Conservation (phyloP, 2,113 vertebrate species). For the Suncus etruscus region DNA sequence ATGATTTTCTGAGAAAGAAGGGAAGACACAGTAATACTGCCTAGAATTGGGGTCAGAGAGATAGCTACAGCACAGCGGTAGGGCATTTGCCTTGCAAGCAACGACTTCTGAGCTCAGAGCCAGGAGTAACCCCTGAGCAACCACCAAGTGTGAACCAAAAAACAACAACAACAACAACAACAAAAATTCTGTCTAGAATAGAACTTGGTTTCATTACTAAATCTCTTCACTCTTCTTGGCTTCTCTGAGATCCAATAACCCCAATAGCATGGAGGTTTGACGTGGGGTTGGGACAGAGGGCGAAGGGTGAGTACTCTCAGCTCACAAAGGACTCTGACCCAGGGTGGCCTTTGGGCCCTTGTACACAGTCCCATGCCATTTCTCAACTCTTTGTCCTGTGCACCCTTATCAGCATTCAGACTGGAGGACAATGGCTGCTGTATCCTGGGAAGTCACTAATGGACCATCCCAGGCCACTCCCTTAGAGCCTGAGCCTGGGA, state of each 20-base stretch:
- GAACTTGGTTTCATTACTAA: not conserved
- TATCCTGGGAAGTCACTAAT: not conserved
- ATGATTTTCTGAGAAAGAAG: too few species aligned
- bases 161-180: too few species aligned
- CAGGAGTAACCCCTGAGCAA: too few species aligned
- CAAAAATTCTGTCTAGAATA: too few species aligned
- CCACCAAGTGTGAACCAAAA: too few species aligned
- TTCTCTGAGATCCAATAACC: not conserved
- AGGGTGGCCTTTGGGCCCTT: not conserved
- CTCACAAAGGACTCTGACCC: not conserved
- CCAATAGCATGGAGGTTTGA: not conserved
- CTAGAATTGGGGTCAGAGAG: too few species aligned
- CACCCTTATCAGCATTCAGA: not conserved
- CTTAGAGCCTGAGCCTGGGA: not conserved
- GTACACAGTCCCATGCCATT: not conserved
- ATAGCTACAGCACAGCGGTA: too few species aligned
- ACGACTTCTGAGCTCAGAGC: too few species aligned
- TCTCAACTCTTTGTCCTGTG: not conserved
- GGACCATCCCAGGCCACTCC: not conserved
- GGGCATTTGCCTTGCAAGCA: too few species aligned
- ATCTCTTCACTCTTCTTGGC: not conserved
- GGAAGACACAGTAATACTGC: too few species aligned
- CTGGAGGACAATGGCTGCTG: not conserved
- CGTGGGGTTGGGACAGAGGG: not conserved
- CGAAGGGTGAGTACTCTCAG: not conserved